These are phyloP conservation scores for Philereme vetulata DNA, from an alignment of 2,888 invertebrate genomes.

Conservation along the genomic window DNA sequence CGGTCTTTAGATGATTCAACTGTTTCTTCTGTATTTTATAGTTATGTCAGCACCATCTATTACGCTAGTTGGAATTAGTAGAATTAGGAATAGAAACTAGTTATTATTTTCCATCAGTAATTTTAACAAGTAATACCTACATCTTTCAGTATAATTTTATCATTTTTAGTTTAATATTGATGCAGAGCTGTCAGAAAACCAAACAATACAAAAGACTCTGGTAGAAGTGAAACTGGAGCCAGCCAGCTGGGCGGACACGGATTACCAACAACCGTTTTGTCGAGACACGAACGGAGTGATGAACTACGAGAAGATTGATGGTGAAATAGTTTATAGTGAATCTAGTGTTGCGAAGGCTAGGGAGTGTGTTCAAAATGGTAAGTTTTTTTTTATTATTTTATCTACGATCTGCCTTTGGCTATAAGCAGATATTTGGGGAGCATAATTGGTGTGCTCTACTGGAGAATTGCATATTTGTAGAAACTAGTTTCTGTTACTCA, in stretches of 20 bases:
- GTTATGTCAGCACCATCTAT: not conserved
- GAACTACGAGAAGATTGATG: slow-evolving; percentile 43
- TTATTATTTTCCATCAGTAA: too few species aligned
- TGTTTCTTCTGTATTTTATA: too few species aligned
- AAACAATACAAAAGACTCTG: slow-evolving; percentile 21
- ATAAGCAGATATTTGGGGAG: too few species aligned
- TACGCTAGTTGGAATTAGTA: not conserved
- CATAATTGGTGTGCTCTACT: too few species aligned
- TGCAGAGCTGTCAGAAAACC: slow-evolving; percentile 11
- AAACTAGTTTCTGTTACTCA: too few species aligned
- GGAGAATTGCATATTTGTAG: too few species aligned
- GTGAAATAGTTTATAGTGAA: slow-evolving; percentile 51
- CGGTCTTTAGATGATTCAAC: too few species aligned
- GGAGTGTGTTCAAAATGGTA: slow-evolving; percentile 56
- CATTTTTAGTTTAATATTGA: slow-evolving; percentile 16
- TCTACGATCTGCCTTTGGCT: too few species aligned
- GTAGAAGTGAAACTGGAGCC: slow-evolving; percentile 54
- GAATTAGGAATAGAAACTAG: not conserved
- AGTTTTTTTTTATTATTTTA: too few species aligned
- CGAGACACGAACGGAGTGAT: slow-evolving; percentile 57
- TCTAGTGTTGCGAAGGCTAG: slow-evolving; percentile 57
- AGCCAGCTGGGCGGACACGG: slow-evolving; percentile 46
- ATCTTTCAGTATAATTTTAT: not conserved
- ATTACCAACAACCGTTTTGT: slow-evolving; percentile 51
- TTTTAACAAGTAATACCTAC: too few species aligned